Base-by-base conservation (phyloP, 2,113 vertebrate genomes). In the Tauraco erythrolophus region DNA sequence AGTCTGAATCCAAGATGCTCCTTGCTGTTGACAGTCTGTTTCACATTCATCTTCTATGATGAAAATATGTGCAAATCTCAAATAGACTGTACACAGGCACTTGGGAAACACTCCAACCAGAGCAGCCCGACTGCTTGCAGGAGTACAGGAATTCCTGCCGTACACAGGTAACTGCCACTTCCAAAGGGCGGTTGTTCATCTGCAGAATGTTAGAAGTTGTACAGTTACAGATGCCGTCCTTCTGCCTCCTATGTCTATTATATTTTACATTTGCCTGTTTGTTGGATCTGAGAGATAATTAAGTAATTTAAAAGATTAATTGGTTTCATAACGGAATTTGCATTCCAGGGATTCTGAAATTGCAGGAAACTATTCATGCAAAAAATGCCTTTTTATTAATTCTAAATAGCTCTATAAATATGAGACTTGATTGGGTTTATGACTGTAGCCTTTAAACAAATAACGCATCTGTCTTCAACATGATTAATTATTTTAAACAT, bases 281-380 rank as follows among this genome's bases (percentile, higher is more conserved):
- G 84, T 89, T 96, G 61, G 45, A 84, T 89, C 51, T 57, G 80
- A 75, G 72, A 82, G 45, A 91, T 87, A 97, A 92, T 93, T 80
- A 91, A 95, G 65, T 92, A 68, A 75, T 95, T 88, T 69, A 87
- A 95, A 93, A 89, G 86, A 96, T 92, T 95, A 89, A 95, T 92
- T 95, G 78, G 61, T 91, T 94, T 96, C 74, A 94, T 97, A 94
- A 94, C 77, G 83, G 84, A 96, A 93, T 91, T 94, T 89, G 41
- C 84, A 95, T 97, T 96, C 91, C 89, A 84, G 31, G 61, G 72
- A 84, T 94, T 91, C 83, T 87, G 65, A 88, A 95, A 94, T 93
- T 89, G 53, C 77, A 85, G 81, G 81, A 94, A 76, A 64, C 61
- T 88, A 66, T 94, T 95, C 86, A 95, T 92, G 94, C 77, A 94